Conservation (phyloP, 2,797 vertebrate genomes). For the Peromyscus eremicus region DNA sequence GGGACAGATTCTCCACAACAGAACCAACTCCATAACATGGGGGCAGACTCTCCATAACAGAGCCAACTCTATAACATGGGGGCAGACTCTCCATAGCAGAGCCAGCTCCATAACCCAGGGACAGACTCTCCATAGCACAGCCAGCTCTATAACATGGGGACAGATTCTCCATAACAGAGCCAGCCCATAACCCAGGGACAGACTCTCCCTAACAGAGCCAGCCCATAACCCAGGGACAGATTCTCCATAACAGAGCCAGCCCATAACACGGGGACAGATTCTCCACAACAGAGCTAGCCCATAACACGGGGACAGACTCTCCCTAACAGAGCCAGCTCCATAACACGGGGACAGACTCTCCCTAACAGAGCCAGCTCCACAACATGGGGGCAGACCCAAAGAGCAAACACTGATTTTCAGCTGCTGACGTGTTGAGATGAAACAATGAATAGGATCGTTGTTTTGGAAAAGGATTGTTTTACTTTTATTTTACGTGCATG, state of each 20-base stretch:
- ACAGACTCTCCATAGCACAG: too few relatives aligned
- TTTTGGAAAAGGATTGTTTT: neutral
- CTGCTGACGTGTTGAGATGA: neutral
- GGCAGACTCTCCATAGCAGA: neutral
- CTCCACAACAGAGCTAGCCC: neutral
- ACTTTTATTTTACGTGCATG: neutral
- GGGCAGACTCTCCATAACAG: neutral
- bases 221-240: neutral
- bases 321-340: neutral
- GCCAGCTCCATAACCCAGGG: neutral
- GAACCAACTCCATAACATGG: neutral
- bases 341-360: neutral
- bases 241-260: too few relatives aligned
- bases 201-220: neutral
- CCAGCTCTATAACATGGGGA: too few relatives aligned
- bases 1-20: neutral
- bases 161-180: too few relatives aligned
- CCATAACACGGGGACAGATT: neutral
- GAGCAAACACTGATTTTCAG: constrained; percentile 40
- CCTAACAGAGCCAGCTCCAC: too few relatives aligned
- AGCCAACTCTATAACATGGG: neutral
- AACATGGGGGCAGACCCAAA: neutral
- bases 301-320: neutral
- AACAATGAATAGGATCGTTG: neutral
- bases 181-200: neutral